Conservation (phyloP, 2,888 invertebrate species). For the Sialis fuliginosa region DNA sequence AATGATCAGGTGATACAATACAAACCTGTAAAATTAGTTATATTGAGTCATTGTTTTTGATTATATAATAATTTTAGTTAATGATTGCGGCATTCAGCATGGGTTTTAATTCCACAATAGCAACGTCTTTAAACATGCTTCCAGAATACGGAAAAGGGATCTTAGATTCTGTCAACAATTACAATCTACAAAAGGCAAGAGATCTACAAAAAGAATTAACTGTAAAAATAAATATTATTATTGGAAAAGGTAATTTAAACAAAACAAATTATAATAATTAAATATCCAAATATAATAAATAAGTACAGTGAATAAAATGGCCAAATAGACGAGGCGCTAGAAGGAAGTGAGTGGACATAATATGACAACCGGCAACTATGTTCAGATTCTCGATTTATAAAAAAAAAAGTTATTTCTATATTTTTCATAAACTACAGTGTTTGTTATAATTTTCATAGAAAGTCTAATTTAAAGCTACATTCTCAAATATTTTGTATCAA, state of each 20-base stretch:
- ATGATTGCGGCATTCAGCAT: slow-evolving; percentile 44
- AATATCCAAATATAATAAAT: too few species aligned
- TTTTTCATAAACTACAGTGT: too few species aligned
- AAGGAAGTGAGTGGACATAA: too few species aligned
- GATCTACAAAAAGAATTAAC: slow-evolving; percentile 29
- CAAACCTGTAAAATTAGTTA: too few species aligned
- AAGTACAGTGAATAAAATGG: too few species aligned
- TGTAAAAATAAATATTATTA: slow-evolving; percentile 18
- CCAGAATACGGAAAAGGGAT: slow-evolving; percentile 40
- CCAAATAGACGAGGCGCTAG: too few species aligned
- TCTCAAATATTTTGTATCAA: too few species aligned
- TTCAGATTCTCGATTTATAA: too few species aligned
- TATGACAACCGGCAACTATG: too few species aligned
- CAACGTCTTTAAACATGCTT: slow-evolving; percentile 49
- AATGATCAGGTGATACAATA: slow-evolving; percentile 37
- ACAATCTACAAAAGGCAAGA: slow-evolving; percentile 28
- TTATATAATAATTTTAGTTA: slow-evolving; percentile 29
- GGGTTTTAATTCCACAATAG: slow-evolving; percentile 56
- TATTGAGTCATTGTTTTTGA: slow-evolving; percentile 9
- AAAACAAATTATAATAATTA: too few species aligned
- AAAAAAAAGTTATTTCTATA: too few species aligned
- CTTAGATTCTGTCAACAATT: slow-evolving; percentile 29
- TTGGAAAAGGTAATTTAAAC: slow-evolving; percentile 22
- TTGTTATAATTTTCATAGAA: too few species aligned
- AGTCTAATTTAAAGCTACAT: slow-evolving; percentile 4